A percentile compares a stretch with the other conserved stretches of the same genome.
Conservation (phyloP, 2,113 vertebrate genomes). For the Stegostoma tigrinum region DNA sequence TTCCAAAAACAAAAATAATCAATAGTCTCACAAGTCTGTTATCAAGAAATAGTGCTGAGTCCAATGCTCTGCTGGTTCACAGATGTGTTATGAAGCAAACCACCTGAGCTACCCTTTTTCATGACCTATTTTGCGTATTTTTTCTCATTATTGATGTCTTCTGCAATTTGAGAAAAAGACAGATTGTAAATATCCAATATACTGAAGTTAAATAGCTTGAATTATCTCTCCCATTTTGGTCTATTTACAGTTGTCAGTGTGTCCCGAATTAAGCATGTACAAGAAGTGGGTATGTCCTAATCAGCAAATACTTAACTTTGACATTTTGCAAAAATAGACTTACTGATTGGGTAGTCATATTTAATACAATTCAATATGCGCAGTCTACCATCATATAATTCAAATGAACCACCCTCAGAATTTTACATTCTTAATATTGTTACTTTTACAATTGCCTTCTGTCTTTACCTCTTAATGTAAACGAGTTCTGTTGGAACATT, state of each 20-base stretch:
- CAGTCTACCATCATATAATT: background rate
- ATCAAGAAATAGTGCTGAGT: background rate
- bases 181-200: background rate
- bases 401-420: background rate
- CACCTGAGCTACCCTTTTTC: background rate
- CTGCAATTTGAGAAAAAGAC: background rate
- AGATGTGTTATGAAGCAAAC: background rate
- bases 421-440: background rate
- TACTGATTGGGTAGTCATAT: background rate
- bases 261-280: background rate
- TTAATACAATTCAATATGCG: background rate
- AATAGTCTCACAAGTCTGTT: background rate
- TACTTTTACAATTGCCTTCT: background rate
- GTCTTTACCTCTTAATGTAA: background rate
- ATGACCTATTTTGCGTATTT: background rate
- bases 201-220: background rate
- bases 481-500: background rate
- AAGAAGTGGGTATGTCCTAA: background rate
- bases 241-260: background rate
- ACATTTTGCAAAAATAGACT: background rate
- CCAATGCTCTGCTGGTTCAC: background rate
- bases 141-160: background rate
- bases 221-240: background rate
- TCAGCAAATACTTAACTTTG: background rate
- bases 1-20: background rate